Evolutionary conservation across 2,113 vertebrate species (phyloP).

Genomic region (Syrrhaptes paradoxus): DNA sequence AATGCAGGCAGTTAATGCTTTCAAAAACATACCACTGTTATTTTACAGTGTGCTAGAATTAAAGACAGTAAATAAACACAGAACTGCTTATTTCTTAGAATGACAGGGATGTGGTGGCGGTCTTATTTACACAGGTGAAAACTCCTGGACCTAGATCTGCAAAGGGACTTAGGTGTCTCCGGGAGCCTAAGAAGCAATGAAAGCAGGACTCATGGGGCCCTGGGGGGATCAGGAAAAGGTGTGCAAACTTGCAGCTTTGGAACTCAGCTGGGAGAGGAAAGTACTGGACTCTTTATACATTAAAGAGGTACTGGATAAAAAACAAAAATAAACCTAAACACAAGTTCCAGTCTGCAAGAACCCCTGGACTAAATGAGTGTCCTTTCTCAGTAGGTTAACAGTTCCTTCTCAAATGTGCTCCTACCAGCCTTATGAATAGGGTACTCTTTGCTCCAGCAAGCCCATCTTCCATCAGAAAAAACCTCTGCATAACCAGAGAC

Average conservation of each 20-base stretch:
- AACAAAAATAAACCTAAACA: conserved; percentile 49
- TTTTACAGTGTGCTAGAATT: conserved; percentile 57
- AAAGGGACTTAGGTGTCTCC: conserved; percentile 41
- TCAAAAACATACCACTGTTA: conserved; percentile 31
- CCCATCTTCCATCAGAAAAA: background rate
- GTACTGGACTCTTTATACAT: background rate
- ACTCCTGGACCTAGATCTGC: conserved; percentile 35
- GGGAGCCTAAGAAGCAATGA: conserved; percentile 28
- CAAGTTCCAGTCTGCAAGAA: background rate
- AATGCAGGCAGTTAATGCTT: conserved; percentile 18
- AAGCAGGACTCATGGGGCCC: conserved; percentile 47
- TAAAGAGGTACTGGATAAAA: conserved; percentile 16
- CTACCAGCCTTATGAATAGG: background rate
- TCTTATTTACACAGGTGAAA: conserved; percentile 66
- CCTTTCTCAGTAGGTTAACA: background rate
- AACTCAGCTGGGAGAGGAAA: conserved; percentile 8
- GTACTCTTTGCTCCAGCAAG: background rate
- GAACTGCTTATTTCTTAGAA: conserved; percentile 48
- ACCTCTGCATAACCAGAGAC: background rate
- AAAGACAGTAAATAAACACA: conserved; percentile 61
- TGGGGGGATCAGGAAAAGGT: conserved; percentile 23
- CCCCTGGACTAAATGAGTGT: background rate
- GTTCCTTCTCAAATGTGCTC: background rate
- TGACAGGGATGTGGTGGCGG: conserved; percentile 41
- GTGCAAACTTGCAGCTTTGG: conserved; percentile 5